These are phyloP conservation scores for Rattus norvegicus DNA, from an alignment of 2,113 vertebrate species.

Conservation along the genomic window GRCr8 NC_086031.1:106757001-106757500, in stretches of 20 bases:
- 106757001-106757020: neutral
- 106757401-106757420: neutral
- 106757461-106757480: neutral
- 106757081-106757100: neutral
- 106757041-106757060: neutral
- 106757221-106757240: neutral
- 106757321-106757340: neutral
- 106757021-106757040: neutral
- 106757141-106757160: neutral
- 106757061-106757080: rapidly evolving
- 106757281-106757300: neutral
- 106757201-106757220: neutral
- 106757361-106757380: neutral
- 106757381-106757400: neutral
- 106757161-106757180: neutral
- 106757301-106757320: neutral
- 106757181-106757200: neutral
- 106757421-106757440: neutral
- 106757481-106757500: neutral
- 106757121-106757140: neutral
- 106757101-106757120: neutral
- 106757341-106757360: rapidly evolving
- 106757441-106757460: no score
- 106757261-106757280: neutral
- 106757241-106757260: neutral